These are phyloP conservation scores for Geothlypis trichas DNA, from an alignment of 2,113 vertebrate genomes.

Conservation along the genomic window DNA sequence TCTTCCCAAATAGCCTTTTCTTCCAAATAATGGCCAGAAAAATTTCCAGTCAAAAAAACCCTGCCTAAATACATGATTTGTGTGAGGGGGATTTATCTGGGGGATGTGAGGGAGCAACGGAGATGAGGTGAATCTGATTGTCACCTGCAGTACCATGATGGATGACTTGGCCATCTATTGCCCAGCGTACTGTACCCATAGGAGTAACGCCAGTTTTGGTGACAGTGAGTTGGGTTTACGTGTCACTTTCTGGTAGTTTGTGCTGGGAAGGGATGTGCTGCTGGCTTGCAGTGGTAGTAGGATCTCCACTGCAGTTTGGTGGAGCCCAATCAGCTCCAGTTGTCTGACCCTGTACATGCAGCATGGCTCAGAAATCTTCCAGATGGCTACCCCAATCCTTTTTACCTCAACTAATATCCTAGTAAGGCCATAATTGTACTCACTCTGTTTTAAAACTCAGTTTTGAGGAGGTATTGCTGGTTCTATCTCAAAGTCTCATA, in stretches of 20 bases:
- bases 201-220: not conserved
- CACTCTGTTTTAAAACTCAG: slow-evolving; percentile 2
- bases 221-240: not conserved
- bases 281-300: not conserved
- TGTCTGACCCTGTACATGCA: not conserved
- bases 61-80: not conserved
- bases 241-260: not conserved
- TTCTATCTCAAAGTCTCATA: slow-evolving; percentile 57
- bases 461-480: slow-evolving; percentile 59
- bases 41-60: not conserved
- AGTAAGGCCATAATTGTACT: not conserved
- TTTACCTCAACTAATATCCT: not conserved
- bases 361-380: not conserved
- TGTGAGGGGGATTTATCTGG: not conserved
- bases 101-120: not conserved
- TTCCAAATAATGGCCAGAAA: not conserved
- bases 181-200: not conserved
- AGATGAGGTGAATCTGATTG: not conserved
- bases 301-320: not conserved
- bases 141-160: not conserved
- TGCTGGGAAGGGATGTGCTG: not conserved
- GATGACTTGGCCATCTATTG: not conserved
- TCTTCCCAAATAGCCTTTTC: not conserved
- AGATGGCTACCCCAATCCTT: not conserved
- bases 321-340: not conserved